Conservation (phyloP, 2,113 vertebrate genomes). For the Shinisaurus crocodilurus region DNA sequence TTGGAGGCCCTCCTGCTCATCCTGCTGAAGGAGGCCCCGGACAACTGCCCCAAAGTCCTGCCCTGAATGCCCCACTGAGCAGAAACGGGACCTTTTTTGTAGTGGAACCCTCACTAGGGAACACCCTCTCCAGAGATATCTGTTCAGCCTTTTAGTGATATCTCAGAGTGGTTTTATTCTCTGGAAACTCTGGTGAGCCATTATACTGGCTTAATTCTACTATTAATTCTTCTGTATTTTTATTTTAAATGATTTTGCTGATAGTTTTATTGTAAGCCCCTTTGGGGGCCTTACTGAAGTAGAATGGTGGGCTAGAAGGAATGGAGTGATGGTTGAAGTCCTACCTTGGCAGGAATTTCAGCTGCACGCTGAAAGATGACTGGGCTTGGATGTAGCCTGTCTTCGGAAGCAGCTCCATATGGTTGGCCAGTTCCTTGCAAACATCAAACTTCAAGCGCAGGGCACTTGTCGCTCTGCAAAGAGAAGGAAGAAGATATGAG, state of each 20-base stretch:
- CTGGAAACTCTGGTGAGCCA: too few species aligned
- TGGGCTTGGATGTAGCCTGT: slow-evolving; percentile 84
- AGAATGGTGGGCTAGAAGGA: not conserved
- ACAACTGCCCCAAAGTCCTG: too few species aligned
- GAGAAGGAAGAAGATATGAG: not conserved
- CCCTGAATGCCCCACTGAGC: too few species aligned
- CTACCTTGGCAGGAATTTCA: slow-evolving; percentile 93
- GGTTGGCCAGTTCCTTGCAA: slow-evolving; percentile 84
- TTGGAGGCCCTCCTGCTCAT: too few species aligned
- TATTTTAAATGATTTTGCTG: not conserved
- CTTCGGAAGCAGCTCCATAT: slow-evolving; percentile 89
- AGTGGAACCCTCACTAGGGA: not conserved
- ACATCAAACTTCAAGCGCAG: slow-evolving; percentile 88
- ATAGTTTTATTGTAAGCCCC: not conserved
- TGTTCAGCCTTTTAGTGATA: not conserved
- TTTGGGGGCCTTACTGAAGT: not conserved
- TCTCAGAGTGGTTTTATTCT: not conserved
- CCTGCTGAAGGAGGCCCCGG: too few species aligned
- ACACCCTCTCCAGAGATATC: not conserved
- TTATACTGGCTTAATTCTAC: not conserved
- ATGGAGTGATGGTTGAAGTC: too few species aligned
- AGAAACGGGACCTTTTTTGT: too few species aligned
- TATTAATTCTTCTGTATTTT: not conserved
- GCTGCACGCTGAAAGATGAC: slow-evolving; percentile 82
- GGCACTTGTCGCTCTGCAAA: slow-evolving; percentile 81